Evolutionary conservation across 2,113 vertebrate genomes (phyloP), one percentile per base, ranked within the genome.

Genomic region (Picathartes gymnocephalus): DNA sequence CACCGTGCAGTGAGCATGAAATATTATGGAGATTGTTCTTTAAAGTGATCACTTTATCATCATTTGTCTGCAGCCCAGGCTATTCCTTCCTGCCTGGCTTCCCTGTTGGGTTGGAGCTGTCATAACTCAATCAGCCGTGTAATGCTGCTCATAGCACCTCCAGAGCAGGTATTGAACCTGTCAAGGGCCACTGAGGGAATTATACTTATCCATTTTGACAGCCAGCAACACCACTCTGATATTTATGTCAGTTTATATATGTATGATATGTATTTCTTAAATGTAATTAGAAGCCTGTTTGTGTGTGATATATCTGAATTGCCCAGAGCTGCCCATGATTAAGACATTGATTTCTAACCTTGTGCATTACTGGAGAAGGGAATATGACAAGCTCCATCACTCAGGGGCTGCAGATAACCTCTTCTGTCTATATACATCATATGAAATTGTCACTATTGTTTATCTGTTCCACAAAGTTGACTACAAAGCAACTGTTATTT

Each of bases 21-120:
- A 99, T 99, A 99, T 99, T 99, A 99, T 98, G 98, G 99, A 99
- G 99, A 99, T 99, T 99, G 99, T 99, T 99, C 98, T 99, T 99
- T 99, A 99, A 99, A 99, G 99, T 99, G 99, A 99, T 99, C 99
- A 99, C 99, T 99, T 99, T 98, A 99, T 99, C 99, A 99, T 99
- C 99, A 99, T 99, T 99, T 99, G 99, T 99, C 99, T 99, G 98
- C 98, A 95, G 98, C 96, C 97, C 97, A 88, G 96, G 93, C 98
- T 98, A 98, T 98, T 98, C 98, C 98, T 97, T 97, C 98, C 97
- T 97, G 94, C 93, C 97, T 91, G 13, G 96, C 98, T 97, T 98
- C 98, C 98, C 99, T 98, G 98, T 98, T 97, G 98, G 98, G 98
- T 96, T 97, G 97, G 98, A 98, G 98, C 99, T 99, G 99, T 99